Base-by-base conservation (phyloP, 53 echinoderm and acorn worm species). In the Holothuria leucospilota region DNA sequence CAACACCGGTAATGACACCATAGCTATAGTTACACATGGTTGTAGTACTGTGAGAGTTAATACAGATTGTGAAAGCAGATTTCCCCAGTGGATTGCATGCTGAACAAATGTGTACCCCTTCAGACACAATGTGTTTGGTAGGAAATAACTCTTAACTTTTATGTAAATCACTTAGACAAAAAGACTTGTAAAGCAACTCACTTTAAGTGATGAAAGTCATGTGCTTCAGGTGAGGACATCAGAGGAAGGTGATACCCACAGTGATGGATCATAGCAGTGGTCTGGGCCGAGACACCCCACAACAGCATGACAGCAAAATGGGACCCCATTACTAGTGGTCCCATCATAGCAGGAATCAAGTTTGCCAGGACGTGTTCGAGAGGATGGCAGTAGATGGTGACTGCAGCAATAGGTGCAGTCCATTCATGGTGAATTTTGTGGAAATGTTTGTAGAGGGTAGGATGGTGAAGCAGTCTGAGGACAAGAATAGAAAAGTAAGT, bases 351-450 rank as follows among this genome's bases (percentile, higher is more conserved):
- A 0, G 96, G 96, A 15, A 96, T 34, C 39, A 93, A 84, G 69
- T 96, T 96, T 34, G 96, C 87, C 52, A 96, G 62, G 59, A 95
- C 23, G 56, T 96, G 92, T 62, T 96, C 96, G 24, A 96, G 41
- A 12, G 96, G 96, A 79, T 96, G 94, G 20, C 91, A 90, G 83
- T 96, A 96, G 85, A 93, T 84, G 74, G 96, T 87, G 2, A 93
- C 86, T 52, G 94, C 83, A 21, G 94, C 94, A 51, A 96, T 93
- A 25, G 96, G 96, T 4, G 96, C 96, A 0, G 94, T 96, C 96
- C 96, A 94, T 62, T 96, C 94, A 62, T 96, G 96, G 80, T 96
- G 96, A 85, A 88, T 91, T 85, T 95, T 96, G 80, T 96, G 96
- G 62, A 94, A 87, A 81, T 89, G 70, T 51, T 87, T 95, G 90